Percentiles rank a stretch among this genome's conserved stretches.
phyloP scores from a whole-genome alignment of 92 coral and sea anemone genomes.

The Epizoanthus stellaris region DNA sequence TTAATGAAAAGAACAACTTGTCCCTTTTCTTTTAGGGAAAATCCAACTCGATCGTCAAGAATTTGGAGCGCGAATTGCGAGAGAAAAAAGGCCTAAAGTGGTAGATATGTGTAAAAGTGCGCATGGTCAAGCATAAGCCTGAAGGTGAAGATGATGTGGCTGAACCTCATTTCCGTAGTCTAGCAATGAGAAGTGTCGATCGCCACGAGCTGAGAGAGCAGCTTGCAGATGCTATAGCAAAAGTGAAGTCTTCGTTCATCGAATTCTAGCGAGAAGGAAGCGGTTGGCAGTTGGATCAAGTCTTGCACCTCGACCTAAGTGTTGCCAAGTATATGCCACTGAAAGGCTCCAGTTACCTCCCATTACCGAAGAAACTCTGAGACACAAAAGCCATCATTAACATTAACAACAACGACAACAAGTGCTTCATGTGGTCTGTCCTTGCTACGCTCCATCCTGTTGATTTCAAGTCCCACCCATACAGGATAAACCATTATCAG shows the following conservation, averaged over 20 bases:
- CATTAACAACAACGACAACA: conserved; percentile 25
- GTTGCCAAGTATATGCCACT: conserved; percentile 20
- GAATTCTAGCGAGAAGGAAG: conserved; percentile 40
- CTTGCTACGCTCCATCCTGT: conserved; percentile 42
- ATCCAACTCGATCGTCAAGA: conserved; percentile 1
- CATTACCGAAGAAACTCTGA: conserved; percentile 30
- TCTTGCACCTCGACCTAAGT: conserved; percentile 41
- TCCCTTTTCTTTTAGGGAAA: conserved; percentile 36
- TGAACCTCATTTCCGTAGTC: conserved; percentile 56
- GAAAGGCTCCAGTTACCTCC: conserved; percentile 35
- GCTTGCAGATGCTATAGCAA: conserved; percentile 2
- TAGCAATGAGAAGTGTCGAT: conserved; percentile 4
- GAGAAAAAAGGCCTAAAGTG: conserved; percentile 44
- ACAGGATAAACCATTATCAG: conserved; percentile 32
- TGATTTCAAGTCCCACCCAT: neutral
- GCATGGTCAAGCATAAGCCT: conserved; percentile 44
- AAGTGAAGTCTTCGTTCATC: too few relatives aligned
- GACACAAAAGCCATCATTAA: conserved; percentile 30
- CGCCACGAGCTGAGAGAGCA: conserved; percentile 25
- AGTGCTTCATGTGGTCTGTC: conserved; percentile 32
- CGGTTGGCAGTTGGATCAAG: conserved; percentile 45
- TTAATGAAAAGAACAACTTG: conserved; percentile 34
- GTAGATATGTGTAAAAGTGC: conserved; percentile 35
- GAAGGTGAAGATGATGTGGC: conserved; percentile 42
- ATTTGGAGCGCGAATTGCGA: conserved; percentile 12